Base-by-base conservation (phyloP, 1,140 invertebrate species). In the Melipona quadrifasciata region DNA sequence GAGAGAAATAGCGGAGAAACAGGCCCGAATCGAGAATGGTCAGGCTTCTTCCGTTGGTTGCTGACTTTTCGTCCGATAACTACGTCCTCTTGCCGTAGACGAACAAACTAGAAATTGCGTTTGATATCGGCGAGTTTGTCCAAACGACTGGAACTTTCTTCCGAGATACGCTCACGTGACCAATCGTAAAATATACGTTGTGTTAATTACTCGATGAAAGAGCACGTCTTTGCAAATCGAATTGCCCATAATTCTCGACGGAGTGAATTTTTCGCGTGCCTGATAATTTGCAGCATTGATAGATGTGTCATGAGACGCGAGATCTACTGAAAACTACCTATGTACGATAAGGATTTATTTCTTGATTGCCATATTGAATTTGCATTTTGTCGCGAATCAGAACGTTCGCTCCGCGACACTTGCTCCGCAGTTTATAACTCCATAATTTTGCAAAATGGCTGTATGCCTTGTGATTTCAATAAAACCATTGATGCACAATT, bases 351-450 rank as follows among this genome's bases (percentile, higher is more conserved):
- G n/a, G 57, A 17, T 51, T 71, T 81, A 81, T 74, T 39, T 39
- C 80, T 65, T 65, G 27, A 74, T n/a, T 73, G 58, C 57, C 1
- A n/a, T 70, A 65, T 74, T 81, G 65, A 81, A 81, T 81, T 74
- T 55, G 55, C 8, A 10, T 27, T 71, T 64, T 31, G 47, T 74
- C 34, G 80, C 80, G 34, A 34, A 51, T 61, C 0, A 34, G 34
- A 70, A 47, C 24, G 21, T 70, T 70, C 47, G 68, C 16, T 21
- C 27, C 27, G 64, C 64, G 17, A 17, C 27, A 31, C 27, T 68
- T 68, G 19, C 34, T 21, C 67, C 65, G 11, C 31, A 17, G 8
- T 64, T 14, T 27, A n/a, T 64, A 3, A n/a, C n/a, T 27, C n/a
- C 19, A 21, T 39, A 67, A 78, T 67, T 78, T 67, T 8, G 19